These are phyloP conservation scores for Conchocele bisecta DNA, from an alignment of 2,888 invertebrate species.

Conservation along the genomic window DNA sequence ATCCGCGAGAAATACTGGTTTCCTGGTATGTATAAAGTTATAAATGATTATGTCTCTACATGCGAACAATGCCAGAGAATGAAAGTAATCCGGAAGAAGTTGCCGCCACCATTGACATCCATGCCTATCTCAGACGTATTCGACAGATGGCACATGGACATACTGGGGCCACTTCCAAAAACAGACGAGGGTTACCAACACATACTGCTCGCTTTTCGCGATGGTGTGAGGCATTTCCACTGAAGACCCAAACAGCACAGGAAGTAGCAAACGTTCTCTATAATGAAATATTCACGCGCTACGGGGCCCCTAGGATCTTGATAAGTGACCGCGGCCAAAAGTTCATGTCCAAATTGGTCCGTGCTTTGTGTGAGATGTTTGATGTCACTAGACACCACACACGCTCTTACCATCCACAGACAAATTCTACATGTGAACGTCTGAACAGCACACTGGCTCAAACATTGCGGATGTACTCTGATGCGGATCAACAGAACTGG, in stretches of 20 bases:
- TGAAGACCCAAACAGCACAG: slow-evolving; percentile 34
- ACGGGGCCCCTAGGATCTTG: slow-evolving; percentile 35
- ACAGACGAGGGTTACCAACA: background rate
- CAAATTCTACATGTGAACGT: slow-evolving; percentile 7
- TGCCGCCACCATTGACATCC: slow-evolving; percentile 7
- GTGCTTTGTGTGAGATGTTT: slow-evolving; percentile 34
- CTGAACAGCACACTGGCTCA: slow-evolving; percentile 30
- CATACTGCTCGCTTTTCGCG: slow-evolving; percentile 28
- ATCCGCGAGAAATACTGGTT: slow-evolving; percentile 38
- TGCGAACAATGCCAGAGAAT: slow-evolving; percentile 40
- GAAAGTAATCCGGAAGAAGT: slow-evolving; percentile 14
- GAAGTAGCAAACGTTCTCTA: slow-evolving; percentile 33
- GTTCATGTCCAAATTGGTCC: slow-evolving; percentile 36
- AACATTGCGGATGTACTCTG: slow-evolving; percentile 2
- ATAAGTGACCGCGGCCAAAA: slow-evolving; percentile 32
- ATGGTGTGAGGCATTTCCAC: slow-evolving; percentile 40
- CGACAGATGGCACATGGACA: slow-evolving; percentile 16
- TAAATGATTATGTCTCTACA: slow-evolving; percentile 26
- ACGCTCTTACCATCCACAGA: background rate
- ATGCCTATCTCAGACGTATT: slow-evolving; percentile 14
- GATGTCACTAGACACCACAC: slow-evolving; percentile 7
- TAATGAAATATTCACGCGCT: slow-evolving; percentile 22
- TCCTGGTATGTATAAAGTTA: slow-evolving; percentile 30
- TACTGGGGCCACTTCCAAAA: slow-evolving; percentile 22
- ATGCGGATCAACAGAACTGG: slow-evolving; percentile 28